Conservation (phyloP, 2,888 invertebrate species). For the Drosophila rellima region DNA sequence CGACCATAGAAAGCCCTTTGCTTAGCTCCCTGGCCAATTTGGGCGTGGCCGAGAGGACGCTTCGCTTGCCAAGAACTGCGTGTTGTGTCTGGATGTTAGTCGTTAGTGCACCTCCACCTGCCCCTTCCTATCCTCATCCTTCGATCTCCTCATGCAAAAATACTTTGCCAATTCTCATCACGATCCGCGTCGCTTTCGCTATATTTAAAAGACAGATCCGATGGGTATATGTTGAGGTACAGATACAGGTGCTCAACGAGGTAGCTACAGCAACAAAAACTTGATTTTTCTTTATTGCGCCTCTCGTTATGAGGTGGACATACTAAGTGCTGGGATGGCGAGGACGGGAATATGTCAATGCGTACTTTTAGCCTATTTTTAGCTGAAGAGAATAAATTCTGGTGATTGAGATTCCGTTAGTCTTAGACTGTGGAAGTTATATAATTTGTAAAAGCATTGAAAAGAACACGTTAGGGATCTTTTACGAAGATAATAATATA, state of each 20-base stretch:
- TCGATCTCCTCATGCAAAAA: slow-evolving; percentile 7
- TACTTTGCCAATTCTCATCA: slow-evolving; percentile 59
- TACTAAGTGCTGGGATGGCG: slow-evolving; percentile 34
- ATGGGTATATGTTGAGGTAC: slow-evolving; percentile 2
- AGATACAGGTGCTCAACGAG: slow-evolving; percentile 1
- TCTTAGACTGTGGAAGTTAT: neutral
- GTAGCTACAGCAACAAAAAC: slow-evolving; percentile 40
- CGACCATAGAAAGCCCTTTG: slow-evolving; percentile 51
- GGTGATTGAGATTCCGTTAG: neutral
- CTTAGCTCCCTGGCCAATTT: slow-evolving; percentile 36
- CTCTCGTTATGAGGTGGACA: slow-evolving; percentile 39
- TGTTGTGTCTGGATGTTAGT: slow-evolving; percentile 4
- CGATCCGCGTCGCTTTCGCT: slow-evolving; percentile 71
- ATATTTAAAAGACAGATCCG: slow-evolving; percentile 33
- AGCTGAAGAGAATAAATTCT: neutral
- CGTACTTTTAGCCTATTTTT: neutral
- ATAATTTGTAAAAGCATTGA: neutral
- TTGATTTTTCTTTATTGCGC: slow-evolving; percentile 64
- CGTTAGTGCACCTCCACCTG: neutral
- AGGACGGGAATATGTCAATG: neutral
- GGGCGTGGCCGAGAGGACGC: slow-evolving; percentile 39
- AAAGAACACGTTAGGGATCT: too few relatives aligned
- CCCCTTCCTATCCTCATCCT: neutral
- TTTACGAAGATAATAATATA: too few relatives aligned
- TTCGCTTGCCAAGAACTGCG: slow-evolving; percentile 59